Evolutionary conservation across 1,140 invertebrate species (phyloP).

Genomic region (Coenobita brevimanus): DNA sequence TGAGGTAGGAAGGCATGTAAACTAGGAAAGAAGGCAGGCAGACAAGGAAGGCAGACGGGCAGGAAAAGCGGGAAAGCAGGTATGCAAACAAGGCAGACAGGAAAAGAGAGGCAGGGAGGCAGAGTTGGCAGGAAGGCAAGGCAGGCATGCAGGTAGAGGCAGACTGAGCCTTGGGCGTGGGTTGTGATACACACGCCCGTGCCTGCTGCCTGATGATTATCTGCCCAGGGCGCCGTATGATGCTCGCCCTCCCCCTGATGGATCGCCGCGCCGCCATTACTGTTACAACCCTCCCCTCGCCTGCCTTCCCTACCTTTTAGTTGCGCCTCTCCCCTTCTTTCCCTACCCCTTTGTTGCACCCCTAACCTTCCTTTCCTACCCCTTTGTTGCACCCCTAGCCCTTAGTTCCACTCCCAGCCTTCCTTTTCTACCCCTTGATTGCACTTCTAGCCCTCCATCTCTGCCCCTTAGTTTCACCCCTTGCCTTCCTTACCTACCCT

Average conservation of each 20-base stretch:
- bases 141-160: background rate
- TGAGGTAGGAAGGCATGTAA: too few species aligned
- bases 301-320: background rate
- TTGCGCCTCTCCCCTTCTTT: too few species aligned
- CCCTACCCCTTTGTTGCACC: background rate
- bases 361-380: background rate
- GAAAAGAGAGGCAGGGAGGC: background rate
- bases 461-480: background rate
- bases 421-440: background rate
- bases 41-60: too few species aligned
- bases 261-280: constrained; percentile 18
- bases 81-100: too few species aligned
- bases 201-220: constrained; percentile 3
- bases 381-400: background rate
- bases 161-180: background rate
- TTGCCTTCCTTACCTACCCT: background rate
- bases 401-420: background rate
- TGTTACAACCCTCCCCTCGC: constrained; percentile 9
- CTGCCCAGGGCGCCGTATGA: constrained; percentile 24
- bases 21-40: too few species aligned
- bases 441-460: background rate
- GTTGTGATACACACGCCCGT: constrained; percentile 3
- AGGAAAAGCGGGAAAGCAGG: too few species aligned
- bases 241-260: constrained; percentile 28
- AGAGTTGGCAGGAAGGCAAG: background rate